Percentiles rank a stretch among this genome's conserved stretches.
Evolutionary conservation across 2,797 vertebrate genomes (phyloP).

Genomic region (Setipinna tenuifilis): DNA sequence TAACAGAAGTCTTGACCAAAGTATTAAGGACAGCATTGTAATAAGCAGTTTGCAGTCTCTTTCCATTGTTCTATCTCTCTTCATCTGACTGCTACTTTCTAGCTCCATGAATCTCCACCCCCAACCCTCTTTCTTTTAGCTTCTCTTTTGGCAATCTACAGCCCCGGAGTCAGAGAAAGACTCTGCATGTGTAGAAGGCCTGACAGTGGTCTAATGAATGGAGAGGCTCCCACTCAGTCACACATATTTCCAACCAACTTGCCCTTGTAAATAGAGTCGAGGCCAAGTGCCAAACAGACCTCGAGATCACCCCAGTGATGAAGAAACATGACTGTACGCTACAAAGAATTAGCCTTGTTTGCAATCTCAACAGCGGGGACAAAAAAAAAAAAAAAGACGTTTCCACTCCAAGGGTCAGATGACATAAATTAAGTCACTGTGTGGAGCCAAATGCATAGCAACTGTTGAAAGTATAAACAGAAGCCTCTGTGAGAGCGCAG

Average conservation of each 20-base stretch:
- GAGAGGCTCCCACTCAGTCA: not conserved
- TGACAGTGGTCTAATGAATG: not conserved
- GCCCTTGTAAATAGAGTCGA: not conserved
- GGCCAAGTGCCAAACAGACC: not conserved
- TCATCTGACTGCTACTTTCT: not conserved
- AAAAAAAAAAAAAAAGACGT: not conserved
- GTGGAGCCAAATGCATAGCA: not conserved
- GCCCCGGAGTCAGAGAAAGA: not conserved
- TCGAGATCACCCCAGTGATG: conserved; percentile 3
- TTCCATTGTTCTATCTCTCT: not conserved
- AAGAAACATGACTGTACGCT: not conserved
- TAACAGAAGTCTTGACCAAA: not conserved
- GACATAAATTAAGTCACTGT: conserved; percentile 19
- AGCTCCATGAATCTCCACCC: not conserved
- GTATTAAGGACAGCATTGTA: not conserved
- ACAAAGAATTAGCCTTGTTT: conserved; percentile 8
- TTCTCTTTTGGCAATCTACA: not conserved
- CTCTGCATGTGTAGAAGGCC: not conserved
- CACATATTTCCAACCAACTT: not conserved
- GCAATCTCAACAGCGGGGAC: not conserved
- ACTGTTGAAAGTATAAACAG: conserved; percentile 19
- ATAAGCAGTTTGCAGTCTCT: not conserved
- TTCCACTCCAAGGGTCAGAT: conserved; percentile 2
- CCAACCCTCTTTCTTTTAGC: not conserved
- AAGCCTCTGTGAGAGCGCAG: conserved; percentile 2